Conservation (phyloP, 2,888 invertebrate species). For the Crematogaster levior region DNA sequence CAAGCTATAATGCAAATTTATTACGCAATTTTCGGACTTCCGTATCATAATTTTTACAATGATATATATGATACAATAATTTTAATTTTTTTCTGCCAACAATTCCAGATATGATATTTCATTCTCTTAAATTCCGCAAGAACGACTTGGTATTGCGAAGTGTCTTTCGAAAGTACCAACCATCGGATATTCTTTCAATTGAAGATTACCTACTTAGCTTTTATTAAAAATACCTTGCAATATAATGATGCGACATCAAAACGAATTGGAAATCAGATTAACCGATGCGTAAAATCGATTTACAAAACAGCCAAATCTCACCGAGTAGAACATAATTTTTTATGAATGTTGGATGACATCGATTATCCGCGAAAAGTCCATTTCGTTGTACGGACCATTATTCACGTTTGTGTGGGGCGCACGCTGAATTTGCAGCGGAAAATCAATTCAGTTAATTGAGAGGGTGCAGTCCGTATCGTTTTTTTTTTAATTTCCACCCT, state of each 20-base stretch:
- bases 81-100: background rate
- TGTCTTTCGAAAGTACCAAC: background rate
- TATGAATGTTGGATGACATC: constrained; percentile 48
- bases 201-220: background rate
- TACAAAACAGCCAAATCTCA: constrained; percentile 14
- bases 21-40: background rate
- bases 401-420: constrained; percentile 56
- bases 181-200: background rate
- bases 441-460: constrained; percentile 83
- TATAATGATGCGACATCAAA: background rate
- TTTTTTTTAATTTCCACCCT: constrained; percentile 60
- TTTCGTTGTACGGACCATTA: constrained; percentile 65
- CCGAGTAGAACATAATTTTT: constrained; percentile 33
- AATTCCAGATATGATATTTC: background rate
- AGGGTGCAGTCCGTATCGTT: constrained; percentile 69
- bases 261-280: background rate
- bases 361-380: constrained; percentile 65
- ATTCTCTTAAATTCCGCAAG: background rate
- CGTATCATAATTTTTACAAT: background rate
- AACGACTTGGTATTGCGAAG: background rate
- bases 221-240: background rate
- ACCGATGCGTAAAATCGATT: constrained; percentile 20
- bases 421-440: constrained; percentile 69
- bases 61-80: background rate
- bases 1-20: background rate